Conservation (phyloP, 2,797 vertebrate species). For the Mus spretus region DNA sequence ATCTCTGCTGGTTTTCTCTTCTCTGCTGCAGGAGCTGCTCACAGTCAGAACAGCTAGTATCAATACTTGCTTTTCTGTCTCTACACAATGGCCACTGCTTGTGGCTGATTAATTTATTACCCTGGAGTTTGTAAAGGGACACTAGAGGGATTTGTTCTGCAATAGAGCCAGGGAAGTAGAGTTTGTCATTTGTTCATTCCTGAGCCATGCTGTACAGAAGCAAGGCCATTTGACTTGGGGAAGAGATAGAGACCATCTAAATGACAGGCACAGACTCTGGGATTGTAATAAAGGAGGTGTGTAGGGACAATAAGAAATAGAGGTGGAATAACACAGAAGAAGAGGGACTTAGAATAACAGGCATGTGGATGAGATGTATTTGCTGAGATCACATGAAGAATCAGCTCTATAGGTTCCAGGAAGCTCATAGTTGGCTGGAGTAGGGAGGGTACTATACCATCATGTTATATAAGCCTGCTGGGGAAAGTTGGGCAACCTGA, state of each 20-base stretch:
- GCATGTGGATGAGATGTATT: background rate
- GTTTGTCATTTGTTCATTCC: slow-evolving; percentile 11
- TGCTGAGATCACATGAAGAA: background rate
- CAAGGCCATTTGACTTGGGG: slow-evolving; percentile 2
- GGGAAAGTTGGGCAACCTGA: background rate
- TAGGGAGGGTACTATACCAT: background rate
- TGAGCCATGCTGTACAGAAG: background rate
- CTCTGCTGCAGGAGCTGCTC: background rate
- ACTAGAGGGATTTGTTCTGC: slow-evolving; percentile 42
- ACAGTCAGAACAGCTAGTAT: background rate
- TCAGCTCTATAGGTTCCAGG: background rate
- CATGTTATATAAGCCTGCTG: background rate
- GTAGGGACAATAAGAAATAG: background rate
- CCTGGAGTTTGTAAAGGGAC: slow-evolving; percentile 40
- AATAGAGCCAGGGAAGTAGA: background rate
- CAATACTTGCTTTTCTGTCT: background rate
- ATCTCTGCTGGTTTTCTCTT: slow-evolving; percentile 12
- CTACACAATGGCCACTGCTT: background rate
- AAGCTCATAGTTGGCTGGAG: background rate
- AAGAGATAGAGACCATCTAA: slow-evolving; percentile 18
- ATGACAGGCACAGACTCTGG: background rate
- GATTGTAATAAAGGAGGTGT: background rate
- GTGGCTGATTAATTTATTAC: slow-evolving; percentile 43
- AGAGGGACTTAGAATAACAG: background rate
- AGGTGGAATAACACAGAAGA: background rate